These are phyloP conservation scores for Noctilio leporinus DNA, from an alignment of 2,113 vertebrate species.

Conservation along the genomic window DNA sequence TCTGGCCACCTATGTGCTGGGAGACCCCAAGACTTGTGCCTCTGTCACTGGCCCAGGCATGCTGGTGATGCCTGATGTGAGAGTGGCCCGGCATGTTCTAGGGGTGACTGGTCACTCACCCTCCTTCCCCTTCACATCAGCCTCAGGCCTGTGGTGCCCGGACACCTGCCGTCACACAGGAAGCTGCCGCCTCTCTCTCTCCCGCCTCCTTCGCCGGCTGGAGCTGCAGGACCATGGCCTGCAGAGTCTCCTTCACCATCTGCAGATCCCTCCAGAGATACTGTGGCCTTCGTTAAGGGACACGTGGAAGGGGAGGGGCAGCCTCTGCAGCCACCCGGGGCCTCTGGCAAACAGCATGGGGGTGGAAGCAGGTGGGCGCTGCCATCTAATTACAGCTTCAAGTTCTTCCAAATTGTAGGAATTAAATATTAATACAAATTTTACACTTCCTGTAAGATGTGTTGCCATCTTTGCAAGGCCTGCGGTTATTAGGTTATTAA, in stretches of 20 bases:
- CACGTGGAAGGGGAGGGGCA: conserved; percentile 77
- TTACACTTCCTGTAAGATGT: conserved; percentile 60
- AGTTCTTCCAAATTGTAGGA: conserved; percentile 82
- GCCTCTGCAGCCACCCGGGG: conserved; percentile 64
- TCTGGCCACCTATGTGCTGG: background rate
- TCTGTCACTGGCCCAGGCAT: conserved; percentile 61
- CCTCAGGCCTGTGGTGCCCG: conserved; percentile 75
- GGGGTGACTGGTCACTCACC: conserved; percentile 3
- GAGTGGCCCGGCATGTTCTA: conserved; percentile 45
- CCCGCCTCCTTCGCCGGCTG: conserved; percentile 83
- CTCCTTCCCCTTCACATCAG: conserved; percentile 63
- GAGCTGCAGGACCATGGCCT: conserved; percentile 81
- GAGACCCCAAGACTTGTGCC: conserved; percentile 51
- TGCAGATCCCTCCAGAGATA: conserved; percentile 87
- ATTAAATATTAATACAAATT: conserved; percentile 88
- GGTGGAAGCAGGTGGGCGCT: conserved; percentile 82
- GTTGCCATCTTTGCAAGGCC: background rate
- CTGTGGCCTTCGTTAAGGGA: conserved; percentile 87
- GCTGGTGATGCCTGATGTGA: conserved; percentile 28
- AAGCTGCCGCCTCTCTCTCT: conserved; percentile 79
- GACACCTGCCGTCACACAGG: conserved; percentile 85
- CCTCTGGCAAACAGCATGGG: conserved; percentile 42
- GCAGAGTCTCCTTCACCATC: conserved; percentile 84
- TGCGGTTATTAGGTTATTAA: conserved; percentile 36
- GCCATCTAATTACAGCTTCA: conserved; percentile 81